Percentiles rank a stretch among this genome's conserved stretches.
Conservation (phyloP, 1,140 invertebrate species). For the Belonocnema kinseyi region DNA sequence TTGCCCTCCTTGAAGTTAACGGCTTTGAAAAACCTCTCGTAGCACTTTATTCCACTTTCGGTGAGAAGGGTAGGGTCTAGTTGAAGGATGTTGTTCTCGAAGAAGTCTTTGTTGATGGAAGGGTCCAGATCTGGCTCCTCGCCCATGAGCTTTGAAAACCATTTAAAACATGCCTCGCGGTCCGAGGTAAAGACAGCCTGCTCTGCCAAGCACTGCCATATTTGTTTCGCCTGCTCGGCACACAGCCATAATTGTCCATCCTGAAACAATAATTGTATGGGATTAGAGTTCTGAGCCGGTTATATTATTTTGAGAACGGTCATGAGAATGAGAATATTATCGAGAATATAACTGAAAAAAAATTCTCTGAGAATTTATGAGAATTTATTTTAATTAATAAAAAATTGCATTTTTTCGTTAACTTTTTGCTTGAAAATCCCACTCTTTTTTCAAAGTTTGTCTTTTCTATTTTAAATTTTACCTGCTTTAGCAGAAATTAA, state of each 20-base stretch:
- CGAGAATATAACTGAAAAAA: too few relatives aligned
- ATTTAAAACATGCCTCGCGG: conserved; percentile 97
- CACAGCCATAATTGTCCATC: conserved; percentile 97
- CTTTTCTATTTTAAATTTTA: too few relatives aligned
- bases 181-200: conserved; percentile 93
- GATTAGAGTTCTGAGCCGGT: too few relatives aligned
- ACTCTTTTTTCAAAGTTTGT: too few relatives aligned
- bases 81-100: conserved; percentile 95
- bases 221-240: conserved; percentile 96
- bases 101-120: conserved; percentile 97
- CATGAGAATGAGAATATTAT: too few relatives aligned
- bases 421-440: too few relatives aligned
- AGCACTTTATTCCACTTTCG: conserved; percentile 97
- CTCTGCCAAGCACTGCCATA: conserved; percentile 97
- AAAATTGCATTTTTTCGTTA: too few relatives aligned
- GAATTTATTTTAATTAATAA: too few relatives aligned
- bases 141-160: conserved; percentile 99
- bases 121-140: conserved; percentile 98
- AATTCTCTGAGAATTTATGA: too few relatives aligned
- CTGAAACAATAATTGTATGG: conserved; percentile 49
- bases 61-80: conserved; percentile 94
- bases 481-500: too few relatives aligned
- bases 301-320: too few relatives aligned
- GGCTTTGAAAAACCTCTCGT: conserved; percentile 96
- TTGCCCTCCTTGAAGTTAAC: conserved; percentile 97